Conservation (phyloP, 53 echinoderm and acorn worm species). For the Mesocentrotus franciscanus region DNA sequence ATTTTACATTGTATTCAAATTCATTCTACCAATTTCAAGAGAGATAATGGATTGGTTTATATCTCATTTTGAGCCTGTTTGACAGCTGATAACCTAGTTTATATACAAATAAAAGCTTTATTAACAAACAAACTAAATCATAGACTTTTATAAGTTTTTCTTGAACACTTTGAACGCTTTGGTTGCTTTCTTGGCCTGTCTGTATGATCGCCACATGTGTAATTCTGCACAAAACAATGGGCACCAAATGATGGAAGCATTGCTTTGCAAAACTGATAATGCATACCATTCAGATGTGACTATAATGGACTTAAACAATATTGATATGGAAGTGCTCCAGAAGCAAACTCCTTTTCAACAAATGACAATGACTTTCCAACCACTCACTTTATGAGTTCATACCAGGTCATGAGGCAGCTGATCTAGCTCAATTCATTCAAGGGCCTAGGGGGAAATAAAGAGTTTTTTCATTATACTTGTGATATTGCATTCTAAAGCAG, state of each 20-base stretch:
- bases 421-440: not conserved
- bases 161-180: not conserved
- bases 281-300: no score
- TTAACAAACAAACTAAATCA: not conserved
- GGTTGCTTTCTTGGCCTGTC: no score
- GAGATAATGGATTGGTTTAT: not conserved
- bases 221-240: no score
- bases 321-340: no score
- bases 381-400: not conserved
- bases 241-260: no score
- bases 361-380: not conserved
- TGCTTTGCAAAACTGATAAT: no score
- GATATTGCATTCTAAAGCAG: not conserved
- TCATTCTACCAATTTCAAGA: not conserved
- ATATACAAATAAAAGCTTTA: not conserved
- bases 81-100: not conserved
- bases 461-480: not conserved
- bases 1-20: constrained; percentile 49
- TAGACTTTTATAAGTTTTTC: not conserved
- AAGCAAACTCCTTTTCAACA: not conserved
- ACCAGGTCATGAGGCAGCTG: not conserved
- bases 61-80: not conserved
- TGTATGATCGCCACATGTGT: no score
- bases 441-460: constrained; percentile 3
- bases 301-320: no score